These are phyloP conservation scores for Sycophila texana DNA, from an alignment of 2,888 invertebrate genomes.

Conservation along the genomic window DNA sequence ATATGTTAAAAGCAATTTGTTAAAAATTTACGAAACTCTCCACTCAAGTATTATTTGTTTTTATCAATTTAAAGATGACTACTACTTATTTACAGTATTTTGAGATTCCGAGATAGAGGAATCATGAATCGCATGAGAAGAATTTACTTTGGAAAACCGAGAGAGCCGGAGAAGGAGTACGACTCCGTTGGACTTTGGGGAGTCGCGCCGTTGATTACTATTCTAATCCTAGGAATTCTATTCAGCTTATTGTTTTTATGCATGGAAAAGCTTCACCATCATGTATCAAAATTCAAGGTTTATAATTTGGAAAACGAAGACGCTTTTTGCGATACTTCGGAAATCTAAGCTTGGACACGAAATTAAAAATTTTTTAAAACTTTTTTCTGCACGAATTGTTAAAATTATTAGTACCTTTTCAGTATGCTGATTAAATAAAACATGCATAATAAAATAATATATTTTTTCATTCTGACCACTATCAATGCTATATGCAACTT, in stretches of 20 bases:
- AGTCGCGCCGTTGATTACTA: slow-evolving; percentile 50
- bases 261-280: slow-evolving; percentile 19
- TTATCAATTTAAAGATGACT: not conserved
- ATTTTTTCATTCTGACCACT: no score
- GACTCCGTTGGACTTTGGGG: slow-evolving; percentile 51
- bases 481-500: no score
- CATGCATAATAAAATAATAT: no score
- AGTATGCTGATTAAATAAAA: no score
- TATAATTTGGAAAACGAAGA: not conserved
- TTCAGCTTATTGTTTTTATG: slow-evolving; percentile 24
- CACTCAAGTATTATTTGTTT: not conserved
- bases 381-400: no score
- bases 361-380: no score
- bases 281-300: not conserved
- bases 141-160: slow-evolving; percentile 25
- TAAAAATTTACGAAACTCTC: not conserved
- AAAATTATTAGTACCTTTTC: no score
- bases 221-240: slow-evolving; percentile 47
- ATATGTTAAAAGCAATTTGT: no score
- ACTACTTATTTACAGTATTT: slow-evolving; percentile 41
- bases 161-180: slow-evolving; percentile 20
- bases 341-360: no score
- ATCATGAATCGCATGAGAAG: slow-evolving; percentile 52
- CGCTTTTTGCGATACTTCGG: no score
- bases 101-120: slow-evolving; percentile 52